These are phyloP conservation scores for Merops nubicus DNA, from an alignment of 2,113 vertebrate species.

Conservation along the genomic window DNA sequence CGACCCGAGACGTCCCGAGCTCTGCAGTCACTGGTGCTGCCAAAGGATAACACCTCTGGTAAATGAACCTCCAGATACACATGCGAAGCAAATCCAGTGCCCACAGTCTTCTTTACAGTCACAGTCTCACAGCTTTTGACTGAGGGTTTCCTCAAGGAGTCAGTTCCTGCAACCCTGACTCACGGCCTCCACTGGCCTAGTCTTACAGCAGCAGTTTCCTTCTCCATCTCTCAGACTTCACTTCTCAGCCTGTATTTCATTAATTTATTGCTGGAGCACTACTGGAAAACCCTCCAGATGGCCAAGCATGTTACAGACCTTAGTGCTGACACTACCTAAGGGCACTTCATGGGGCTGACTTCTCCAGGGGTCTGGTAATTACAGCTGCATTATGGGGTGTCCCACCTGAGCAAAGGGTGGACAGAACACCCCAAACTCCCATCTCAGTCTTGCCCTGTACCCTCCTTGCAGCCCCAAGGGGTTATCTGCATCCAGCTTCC, in stretches of 20 bases:
- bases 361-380: background rate
- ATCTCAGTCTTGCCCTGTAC: background rate
- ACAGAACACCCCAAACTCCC: background rate
- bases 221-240: background rate
- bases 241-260: background rate
- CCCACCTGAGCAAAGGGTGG: background rate
- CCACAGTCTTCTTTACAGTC: background rate
- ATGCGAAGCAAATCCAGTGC: background rate
- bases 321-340: background rate
- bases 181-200: rapidly evolving
- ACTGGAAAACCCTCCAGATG: background rate
- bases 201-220: background rate
- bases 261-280: background rate
- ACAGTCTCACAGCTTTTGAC: background rate
- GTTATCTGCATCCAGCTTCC: background rate
- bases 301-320: background rate
- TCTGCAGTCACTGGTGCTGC: background rate
- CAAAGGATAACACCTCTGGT: rapidly evolving
- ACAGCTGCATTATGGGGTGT: background rate
- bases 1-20: background rate
- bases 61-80: background rate
- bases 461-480: background rate
- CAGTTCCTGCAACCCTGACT: background rate
- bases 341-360: background rate
- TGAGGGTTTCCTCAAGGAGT: background rate